Evolutionary conservation across 2,888 invertebrate species (phyloP).

Genomic region (Catonia carolina): DNA sequence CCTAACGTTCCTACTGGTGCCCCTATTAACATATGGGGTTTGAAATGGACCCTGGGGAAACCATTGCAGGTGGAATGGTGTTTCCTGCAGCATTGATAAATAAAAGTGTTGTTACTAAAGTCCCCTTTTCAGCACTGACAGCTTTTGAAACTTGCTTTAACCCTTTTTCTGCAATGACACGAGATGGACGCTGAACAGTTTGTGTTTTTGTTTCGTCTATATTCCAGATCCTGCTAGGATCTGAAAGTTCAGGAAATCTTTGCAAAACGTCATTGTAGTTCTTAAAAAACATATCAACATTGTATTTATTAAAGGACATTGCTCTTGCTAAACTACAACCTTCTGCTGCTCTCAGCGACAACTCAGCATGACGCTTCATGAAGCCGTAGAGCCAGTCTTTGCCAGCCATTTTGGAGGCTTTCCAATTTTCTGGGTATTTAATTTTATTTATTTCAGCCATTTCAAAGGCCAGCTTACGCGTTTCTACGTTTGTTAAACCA

Average conservation of each 20-base stretch:
- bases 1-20: conserved; percentile 23
- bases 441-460: conserved; percentile 27
- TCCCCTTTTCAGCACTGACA: conserved; percentile 9
- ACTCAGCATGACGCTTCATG: conserved; percentile 7
- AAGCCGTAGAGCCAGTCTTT: conserved; percentile 4
- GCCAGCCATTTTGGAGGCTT: conserved; percentile 23
- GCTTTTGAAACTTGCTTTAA: conserved; percentile 11
- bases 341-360: background rate
- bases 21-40: background rate
- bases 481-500: conserved; percentile 20
- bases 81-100: conserved; percentile 2
- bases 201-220: conserved; percentile 32
- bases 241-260: conserved; percentile 28
- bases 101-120: conserved; percentile 14
- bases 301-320: no score
- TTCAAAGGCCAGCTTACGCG: conserved; percentile 31
- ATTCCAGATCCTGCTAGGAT: conserved; percentile 31
- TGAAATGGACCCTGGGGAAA: background rate
- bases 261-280: conserved; percentile 34
- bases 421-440: conserved; percentile 29
- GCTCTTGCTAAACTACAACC: background rate
- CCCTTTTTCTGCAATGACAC: conserved; percentile 34
- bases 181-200: conserved; percentile 32
- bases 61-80: background rate
- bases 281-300: no score